Conservation (phyloP, 2,113 vertebrate species). For the Fulmarus glacialis region DNA sequence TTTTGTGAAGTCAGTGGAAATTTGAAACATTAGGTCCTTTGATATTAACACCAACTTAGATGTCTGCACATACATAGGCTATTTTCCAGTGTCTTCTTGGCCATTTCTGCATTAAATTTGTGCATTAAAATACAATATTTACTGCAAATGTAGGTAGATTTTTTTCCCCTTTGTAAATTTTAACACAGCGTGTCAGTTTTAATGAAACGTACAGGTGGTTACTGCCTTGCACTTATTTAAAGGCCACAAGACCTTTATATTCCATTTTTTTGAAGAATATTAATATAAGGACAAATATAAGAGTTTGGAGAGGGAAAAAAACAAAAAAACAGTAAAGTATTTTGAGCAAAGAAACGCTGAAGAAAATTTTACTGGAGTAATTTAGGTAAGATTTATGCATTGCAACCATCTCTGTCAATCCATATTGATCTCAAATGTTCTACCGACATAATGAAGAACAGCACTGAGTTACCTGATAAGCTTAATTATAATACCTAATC, state of each 20-base stretch:
- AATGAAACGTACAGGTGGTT: not conserved
- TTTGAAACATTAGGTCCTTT: not conserved
- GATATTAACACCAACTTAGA: not conserved
- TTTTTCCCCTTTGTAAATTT: not conserved
- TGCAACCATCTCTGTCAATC: not conserved
- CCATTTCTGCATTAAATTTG: not conserved
- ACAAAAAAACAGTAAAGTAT: not conserved
- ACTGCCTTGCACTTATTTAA: not conserved
- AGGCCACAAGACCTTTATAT: not conserved
- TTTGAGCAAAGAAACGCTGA: not conserved
- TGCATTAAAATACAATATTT: not conserved
- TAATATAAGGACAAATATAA: not conserved
- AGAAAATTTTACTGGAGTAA: not conserved
- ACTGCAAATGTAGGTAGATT: not conserved
- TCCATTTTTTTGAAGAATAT: not conserved
- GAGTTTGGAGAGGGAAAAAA: not conserved
- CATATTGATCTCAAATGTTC: not conserved
- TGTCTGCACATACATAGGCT: not conserved
- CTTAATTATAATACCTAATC: not conserved
- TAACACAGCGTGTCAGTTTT: not conserved
- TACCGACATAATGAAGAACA: not conserved
- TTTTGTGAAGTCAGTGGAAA: not conserved
- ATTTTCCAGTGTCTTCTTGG: not conserved
- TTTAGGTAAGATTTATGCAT: not conserved
- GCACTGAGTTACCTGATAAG: not conserved